phyloP scores from a whole-genome alignment of 2,113 vertebrate genomes.

The Vidua chalybeata region DNA sequence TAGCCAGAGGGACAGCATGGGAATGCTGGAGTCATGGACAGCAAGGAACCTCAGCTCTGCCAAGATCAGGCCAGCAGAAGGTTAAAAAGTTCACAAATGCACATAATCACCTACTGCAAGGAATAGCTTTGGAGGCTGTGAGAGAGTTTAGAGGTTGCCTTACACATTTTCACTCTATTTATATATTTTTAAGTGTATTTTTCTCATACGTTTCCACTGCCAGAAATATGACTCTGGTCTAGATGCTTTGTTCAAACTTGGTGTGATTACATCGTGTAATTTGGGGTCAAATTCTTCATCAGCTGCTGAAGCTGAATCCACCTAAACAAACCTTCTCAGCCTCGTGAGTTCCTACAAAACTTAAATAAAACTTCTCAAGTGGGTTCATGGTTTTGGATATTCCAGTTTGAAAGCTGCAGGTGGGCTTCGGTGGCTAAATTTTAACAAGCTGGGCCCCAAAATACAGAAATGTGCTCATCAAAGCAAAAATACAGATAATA shows the following conservation, averaged over 20 bases:
- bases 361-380: neutral
- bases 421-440: neutral
- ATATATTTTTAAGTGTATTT: neutral
- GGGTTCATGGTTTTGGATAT: neutral
- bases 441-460: neutral
- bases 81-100: neutral
- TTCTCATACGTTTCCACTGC: neutral
- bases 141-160: neutral
- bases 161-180: neutral
- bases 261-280: neutral
- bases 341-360: neutral
- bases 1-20: neutral
- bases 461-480: rapidly evolving
- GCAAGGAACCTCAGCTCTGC: neutral
- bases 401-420: neutral
- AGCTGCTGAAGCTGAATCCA: neutral
- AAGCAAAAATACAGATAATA: neutral
- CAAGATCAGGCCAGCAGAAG: neutral
- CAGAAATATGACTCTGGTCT: neutral
- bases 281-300: neutral
- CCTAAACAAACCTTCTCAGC: neutral
- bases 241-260: neutral
- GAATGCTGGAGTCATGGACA: rapidly evolving
- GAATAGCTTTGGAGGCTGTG: neutral
- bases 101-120: neutral